Evolutionary conservation across 1,140 invertebrate genomes (phyloP).

Genomic region (Aphaenogaster floridana): DNA sequence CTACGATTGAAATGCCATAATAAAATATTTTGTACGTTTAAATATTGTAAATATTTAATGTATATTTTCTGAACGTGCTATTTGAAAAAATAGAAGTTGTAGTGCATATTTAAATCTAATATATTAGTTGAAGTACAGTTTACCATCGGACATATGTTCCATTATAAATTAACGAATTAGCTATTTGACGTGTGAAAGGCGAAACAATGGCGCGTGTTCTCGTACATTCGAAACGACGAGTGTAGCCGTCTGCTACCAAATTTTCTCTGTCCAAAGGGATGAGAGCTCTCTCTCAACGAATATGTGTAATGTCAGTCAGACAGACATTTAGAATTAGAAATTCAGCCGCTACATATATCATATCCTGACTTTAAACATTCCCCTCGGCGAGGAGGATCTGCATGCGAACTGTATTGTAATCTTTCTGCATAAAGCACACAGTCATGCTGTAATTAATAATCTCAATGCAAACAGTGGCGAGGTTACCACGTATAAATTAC

Average conservation of each 20-base stretch:
- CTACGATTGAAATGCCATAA: background rate
- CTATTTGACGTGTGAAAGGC: background rate
- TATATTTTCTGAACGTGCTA: background rate
- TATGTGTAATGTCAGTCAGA: constrained; percentile 7
- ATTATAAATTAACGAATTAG: background rate
- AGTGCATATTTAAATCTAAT: background rate
- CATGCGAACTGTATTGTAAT: background rate
- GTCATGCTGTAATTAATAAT: constrained; percentile 29
- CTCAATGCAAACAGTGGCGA: background rate
- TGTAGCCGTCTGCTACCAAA: background rate
- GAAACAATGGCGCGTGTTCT: constrained; percentile 27
- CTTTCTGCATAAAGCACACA: background rate
- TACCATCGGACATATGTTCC: background rate
- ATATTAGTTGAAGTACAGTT: background rate
- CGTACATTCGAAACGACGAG: constrained; percentile 11
- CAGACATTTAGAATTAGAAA: constrained; percentile 18
- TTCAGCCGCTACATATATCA: background rate
- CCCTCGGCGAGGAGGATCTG: background rate
- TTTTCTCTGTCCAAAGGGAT: background rate
- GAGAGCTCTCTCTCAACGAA: background rate
- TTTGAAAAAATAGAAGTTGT: background rate
- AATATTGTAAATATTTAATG: too few relatives aligned
- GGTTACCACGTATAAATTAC: background rate
- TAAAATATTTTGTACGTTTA: background rate
- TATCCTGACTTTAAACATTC: constrained; percentile 11